Evolutionary conservation across 2,888 invertebrate species (phyloP).

Genomic region (Nomada hirtipes): DNA sequence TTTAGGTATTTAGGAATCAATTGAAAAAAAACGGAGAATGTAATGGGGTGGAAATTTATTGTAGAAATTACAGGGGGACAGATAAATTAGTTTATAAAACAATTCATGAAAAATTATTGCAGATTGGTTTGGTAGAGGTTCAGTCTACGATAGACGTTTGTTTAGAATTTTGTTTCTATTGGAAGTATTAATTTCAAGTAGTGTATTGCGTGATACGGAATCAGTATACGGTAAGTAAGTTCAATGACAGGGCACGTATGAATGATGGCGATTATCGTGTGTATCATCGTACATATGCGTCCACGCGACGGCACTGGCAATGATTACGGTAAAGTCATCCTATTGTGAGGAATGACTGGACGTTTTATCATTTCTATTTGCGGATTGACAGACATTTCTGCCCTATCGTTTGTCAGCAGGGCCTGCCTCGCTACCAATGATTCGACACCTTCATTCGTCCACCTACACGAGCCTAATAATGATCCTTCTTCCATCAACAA

Average conservation of each 20-base stretch:
- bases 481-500: neutral
- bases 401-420: slow-evolving; percentile 67
- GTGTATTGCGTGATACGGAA: slow-evolving; percentile 22
- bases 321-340: slow-evolving; percentile 59
- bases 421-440: slow-evolving; percentile 43
- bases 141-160: too few relatives aligned
- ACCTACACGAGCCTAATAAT: neutral
- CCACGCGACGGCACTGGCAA: slow-evolving; percentile 45
- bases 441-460: slow-evolving; percentile 59
- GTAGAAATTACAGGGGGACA: too few relatives aligned
- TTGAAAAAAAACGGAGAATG: too few relatives aligned
- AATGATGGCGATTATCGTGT: slow-evolving; percentile 24
- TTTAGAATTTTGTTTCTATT: too few relatives aligned
- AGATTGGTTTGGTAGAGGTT: too few relatives aligned
- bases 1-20: too few relatives aligned
- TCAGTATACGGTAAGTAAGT: neutral
- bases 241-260: slow-evolving; percentile 35
- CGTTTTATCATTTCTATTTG: slow-evolving; percentile 71
- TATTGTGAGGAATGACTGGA: slow-evolving; percentile 68
- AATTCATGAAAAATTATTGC: too few relatives aligned
- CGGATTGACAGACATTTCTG: slow-evolving; percentile 55
- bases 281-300: slow-evolving; percentile 37
- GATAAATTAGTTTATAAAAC: too few relatives aligned
- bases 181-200: too few relatives aligned
- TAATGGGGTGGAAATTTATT: too few relatives aligned